Conservation (phyloP, 1,140 invertebrate genomes). For the Sitodiplosis mosellana region DNA sequence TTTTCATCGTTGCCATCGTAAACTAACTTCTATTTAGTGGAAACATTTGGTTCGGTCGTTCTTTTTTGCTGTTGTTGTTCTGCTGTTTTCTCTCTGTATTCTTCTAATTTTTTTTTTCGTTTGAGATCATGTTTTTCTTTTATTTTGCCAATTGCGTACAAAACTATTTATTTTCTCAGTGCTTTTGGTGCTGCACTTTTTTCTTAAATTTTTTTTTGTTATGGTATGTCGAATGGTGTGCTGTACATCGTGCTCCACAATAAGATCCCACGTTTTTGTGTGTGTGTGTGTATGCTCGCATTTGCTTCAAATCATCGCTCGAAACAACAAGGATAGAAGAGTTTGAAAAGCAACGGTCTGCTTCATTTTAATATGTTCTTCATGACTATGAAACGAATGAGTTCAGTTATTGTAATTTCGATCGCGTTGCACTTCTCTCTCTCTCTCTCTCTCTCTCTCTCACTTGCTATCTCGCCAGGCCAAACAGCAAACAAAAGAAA, state of each 20-base stretch:
- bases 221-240: neutral
- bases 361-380: neutral
- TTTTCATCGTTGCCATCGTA: too few relatives aligned
- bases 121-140: neutral
- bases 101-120: neutral
- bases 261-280: neutral
- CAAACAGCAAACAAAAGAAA: too few relatives aligned
- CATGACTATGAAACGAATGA: neutral
- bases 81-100: neutral
- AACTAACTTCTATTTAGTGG: too few relatives aligned
- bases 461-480: too few relatives aligned
- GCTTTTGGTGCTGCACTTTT: neutral
- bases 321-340: neutral
- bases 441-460: too few relatives aligned
- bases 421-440: too few relatives aligned
- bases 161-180: neutral
- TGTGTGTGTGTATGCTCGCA: neutral
- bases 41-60: neutral
- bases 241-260: neutral
- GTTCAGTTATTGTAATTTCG: neutral
- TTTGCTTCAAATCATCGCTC: neutral
- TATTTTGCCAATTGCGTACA: neutral
- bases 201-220: neutral
- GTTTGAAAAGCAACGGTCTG: neutral
- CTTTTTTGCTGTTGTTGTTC: neutral